Conservation (phyloP, 2,797 vertebrate species). For the Mus minutoides region DNA sequence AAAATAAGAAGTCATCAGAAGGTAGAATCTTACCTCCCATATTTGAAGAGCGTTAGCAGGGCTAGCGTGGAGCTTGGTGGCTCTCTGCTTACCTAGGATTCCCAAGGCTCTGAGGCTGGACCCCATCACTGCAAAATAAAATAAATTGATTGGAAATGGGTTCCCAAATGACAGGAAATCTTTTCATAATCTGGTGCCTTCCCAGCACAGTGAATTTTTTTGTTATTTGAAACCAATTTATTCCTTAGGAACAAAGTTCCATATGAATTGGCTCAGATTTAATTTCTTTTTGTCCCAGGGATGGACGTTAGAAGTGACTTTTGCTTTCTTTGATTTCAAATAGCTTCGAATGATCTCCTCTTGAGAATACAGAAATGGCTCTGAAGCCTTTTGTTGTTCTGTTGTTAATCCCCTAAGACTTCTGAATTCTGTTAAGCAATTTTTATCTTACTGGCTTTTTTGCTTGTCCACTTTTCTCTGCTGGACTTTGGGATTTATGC, state of each 20-base stretch:
- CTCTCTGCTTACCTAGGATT: not conserved
- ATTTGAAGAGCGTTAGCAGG: not conserved
- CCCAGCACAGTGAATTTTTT: conserved; percentile 43
- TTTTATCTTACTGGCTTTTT: conserved; percentile 61
- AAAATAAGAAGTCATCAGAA: conserved; percentile 22
- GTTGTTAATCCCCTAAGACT: conserved; percentile 67
- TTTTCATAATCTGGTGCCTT: conserved; percentile 24
- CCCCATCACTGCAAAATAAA: not conserved
- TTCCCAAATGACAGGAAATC: conserved; percentile 11
- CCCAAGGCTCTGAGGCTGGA: not conserved
- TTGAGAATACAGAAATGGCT: conserved; percentile 41
- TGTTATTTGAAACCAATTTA: conserved; percentile 58
- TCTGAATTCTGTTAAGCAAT: conserved; percentile 69
- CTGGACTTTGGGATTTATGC: conserved; percentile 56
- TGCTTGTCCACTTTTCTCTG: conserved; percentile 54
- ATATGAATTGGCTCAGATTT: conserved; percentile 52
- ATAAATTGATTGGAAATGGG: not conserved
- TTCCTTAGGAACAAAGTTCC: conserved; percentile 48
- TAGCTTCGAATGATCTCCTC: conserved; percentile 58
- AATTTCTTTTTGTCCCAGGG: conserved; percentile 63
- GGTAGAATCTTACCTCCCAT: conserved; percentile 10
- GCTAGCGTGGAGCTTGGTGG: too few species aligned
- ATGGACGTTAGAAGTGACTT: conserved; percentile 59
- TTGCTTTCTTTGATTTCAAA: conserved; percentile 73
- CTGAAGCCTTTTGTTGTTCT: conserved; percentile 57